Evolutionary conservation across 2,113 vertebrate species (phyloP), one percentile per base, ranked within the genome.

Genomic region (Gopherus evgoodei): DNA sequence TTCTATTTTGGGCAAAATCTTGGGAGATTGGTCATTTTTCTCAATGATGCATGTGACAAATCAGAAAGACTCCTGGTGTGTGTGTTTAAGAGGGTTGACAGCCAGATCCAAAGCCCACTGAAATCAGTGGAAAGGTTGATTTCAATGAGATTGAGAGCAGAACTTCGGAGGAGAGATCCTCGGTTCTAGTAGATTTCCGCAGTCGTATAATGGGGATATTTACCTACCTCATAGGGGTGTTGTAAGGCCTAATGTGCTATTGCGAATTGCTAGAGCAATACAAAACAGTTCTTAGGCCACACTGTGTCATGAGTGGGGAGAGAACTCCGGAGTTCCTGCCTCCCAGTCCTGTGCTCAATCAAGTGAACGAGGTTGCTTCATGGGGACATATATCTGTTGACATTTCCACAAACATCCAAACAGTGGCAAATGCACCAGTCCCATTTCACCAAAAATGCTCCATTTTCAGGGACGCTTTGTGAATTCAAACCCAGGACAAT

Each of bases 401-500:
- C 29, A 42, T 21, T 91, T 44, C 56, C 38, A 19, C 81, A 79
- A 65, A 72, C 65, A 5, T 19, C 62, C n/a, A 38, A 24, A 0
- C 0, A 1, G 65, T 24, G 29, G 50, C 50, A 83, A 0, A 5
- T 76, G 3, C 62, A 88, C 78, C 49, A 79, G 76, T 87, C 86
- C 75, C 49, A 52, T 27, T 78, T 90, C 86, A 65, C 1, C 65
- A 84, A 90, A 81, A 87, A 13, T 54, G 78, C 50, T 89, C 59
- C 52, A 85, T 83, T 81, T 91, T 87, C 81, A n/a, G 22, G 22
- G 38, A 38, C 25, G 42, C 88, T 88, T 29, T 84, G 53, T 95
- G 89, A 95, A 84, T 88, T 89, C 62, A 91, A 35, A 92, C 76
- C 9, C 24, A 47, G 86, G 49, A 62, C 89, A 86, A 22, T 29